Base-by-base conservation (phyloP, 2,113 vertebrate species). In the Caretta caretta region DNA sequence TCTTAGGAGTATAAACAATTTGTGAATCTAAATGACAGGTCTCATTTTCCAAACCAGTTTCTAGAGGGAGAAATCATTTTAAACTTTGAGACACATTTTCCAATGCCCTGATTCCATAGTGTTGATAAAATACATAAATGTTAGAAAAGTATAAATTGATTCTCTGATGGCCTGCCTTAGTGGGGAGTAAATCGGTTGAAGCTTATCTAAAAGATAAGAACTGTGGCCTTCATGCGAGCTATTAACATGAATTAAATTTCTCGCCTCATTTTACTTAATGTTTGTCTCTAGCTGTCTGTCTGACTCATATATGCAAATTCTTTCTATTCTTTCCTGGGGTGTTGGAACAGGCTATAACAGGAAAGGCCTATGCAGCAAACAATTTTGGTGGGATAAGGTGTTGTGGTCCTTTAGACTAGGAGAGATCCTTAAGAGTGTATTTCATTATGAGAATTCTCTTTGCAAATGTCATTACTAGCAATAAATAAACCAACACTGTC, bases 1-100 rank as follows among this genome's bases (percentile, higher is more conserved):
- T 69, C 90, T 94, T 92, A 95, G 56, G 35, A 95, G 62, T 35
- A 92, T 56, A 95, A 95, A 93, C 83, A 92, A 88, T 84, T 94
- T 93, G 83, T 94, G 87, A 95, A 84, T 93, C 20, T 59, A 95
- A 96, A 88, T 92, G 91, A 94, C 89, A 97, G 90, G 90, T 93
- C 59, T 90, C 20, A 90, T 93, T 94, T 94, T 83, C 84, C 94
- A 69, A 92, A 95, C 85, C 48, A 83, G 89, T 97, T 96, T 80
- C 93, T 94, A 95, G 80, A 90, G 14, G 42, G 90, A 94, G 11
- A 94, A 91, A 93, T 94, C 90, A 92, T 89, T 95, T 93, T 87
- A 93, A 95, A 78, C 83, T 94, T 90, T 89, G 51, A 92, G 93
- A 96, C 54, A 78, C 88, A 83, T 89, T 96, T 96, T 96, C 84